These are phyloP conservation scores for Zaprionus africanus DNA, from an alignment of 1,140 invertebrate species.

Conservation along the genomic window DNA sequence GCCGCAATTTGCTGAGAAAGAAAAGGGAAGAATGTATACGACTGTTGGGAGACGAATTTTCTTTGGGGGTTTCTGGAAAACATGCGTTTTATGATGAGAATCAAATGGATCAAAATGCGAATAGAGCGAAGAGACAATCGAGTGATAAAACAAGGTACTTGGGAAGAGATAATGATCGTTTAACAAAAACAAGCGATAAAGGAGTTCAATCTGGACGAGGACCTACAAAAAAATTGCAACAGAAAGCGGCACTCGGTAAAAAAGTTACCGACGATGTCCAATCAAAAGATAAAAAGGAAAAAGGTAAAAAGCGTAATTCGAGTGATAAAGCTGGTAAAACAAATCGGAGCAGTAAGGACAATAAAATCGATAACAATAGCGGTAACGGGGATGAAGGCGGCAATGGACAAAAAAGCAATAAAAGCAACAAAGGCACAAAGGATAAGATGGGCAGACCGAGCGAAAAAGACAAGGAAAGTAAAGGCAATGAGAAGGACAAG, in stretches of 20 bases:
- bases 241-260: neutral
- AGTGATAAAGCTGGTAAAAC: neutral
- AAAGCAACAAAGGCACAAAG: neutral
- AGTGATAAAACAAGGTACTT: neutral
- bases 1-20: too few relatives aligned
- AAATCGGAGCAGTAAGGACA: too few relatives aligned
- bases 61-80: too few relatives aligned
- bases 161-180: neutral
- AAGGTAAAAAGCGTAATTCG: neutral
- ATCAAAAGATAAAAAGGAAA: neutral
- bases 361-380: neutral
- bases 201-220: neutral
- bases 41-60: too few relatives aligned
- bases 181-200: slow-evolving; percentile 1
- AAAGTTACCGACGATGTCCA: slow-evolving; percentile 11
- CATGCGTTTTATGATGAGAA: too few relatives aligned
- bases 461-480: too few relatives aligned
- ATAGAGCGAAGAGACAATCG: too few relatives aligned
- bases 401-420: neutral
- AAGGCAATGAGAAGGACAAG: neutral
- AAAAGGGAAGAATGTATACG: too few relatives aligned
- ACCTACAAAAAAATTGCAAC: neutral
- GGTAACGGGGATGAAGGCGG: neutral
- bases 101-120: too few relatives aligned
- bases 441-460: neutral